Conservation (phyloP, 2,113 vertebrate genomes). For the Malurus melanocephalus region DNA sequence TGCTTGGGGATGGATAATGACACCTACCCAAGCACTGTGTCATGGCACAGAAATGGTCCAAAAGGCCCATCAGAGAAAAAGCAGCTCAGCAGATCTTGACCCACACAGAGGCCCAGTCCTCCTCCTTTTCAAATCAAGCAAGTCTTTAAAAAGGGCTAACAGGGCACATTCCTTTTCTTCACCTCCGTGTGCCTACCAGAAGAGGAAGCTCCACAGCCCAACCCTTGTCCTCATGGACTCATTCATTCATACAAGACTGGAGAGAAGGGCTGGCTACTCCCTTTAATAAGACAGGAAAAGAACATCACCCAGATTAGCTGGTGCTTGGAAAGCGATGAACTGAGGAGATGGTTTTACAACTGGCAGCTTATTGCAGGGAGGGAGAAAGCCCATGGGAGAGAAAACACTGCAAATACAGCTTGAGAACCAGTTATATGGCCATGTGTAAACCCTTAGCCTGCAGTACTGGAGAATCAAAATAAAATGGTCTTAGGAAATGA, state of each 20-base stretch:
- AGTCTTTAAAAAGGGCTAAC: not conserved
- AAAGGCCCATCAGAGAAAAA: not conserved
- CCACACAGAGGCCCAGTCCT: not conserved
- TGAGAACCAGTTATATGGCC: not conserved
- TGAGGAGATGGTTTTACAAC: not conserved
- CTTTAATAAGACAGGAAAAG: not conserved
- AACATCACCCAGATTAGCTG: not conserved
- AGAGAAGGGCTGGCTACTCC: not conserved
- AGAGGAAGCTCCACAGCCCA: not conserved
- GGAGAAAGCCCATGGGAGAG: not conserved
- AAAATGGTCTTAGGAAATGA: not conserved
- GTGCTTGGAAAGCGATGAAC: not conserved
- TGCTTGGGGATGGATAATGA: not conserved
- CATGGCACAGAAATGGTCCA: not conserved
- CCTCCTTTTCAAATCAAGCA: not conserved
- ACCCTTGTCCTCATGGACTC: not conserved
- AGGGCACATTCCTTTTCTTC: not conserved
- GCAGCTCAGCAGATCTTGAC: not conserved
- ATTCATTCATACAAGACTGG: not conserved
- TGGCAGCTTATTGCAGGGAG: not conserved
- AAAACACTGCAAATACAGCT: not conserved
- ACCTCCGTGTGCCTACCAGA: not conserved
- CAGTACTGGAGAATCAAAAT: not conserved
- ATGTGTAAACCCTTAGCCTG: not conserved
- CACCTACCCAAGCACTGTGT: not conserved